These are phyloP conservation scores for Drosophila putrida DNA, from an alignment of 2,888 invertebrate species.

Conservation along the genomic window DNA sequence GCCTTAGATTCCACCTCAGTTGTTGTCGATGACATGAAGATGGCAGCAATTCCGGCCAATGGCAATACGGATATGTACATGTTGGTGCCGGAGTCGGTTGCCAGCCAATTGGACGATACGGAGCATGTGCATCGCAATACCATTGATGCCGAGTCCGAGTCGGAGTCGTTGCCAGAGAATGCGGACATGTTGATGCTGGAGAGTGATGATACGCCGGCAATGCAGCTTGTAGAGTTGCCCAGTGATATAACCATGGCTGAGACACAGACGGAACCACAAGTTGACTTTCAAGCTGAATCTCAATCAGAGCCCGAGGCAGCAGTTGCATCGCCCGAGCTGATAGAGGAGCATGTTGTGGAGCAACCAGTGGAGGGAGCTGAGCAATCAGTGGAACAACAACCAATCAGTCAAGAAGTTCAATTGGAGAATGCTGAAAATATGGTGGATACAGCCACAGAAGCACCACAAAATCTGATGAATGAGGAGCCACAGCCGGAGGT, in stretches of 20 bases:
- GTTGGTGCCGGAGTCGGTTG: conserved; percentile 73
- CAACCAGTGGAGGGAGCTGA: conserved; percentile 31
- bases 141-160: conserved; percentile 50
- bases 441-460: conserved; percentile 52
- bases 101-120: conserved; percentile 64
- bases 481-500: conserved; percentile 8
- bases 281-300: neutral
- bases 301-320: conserved; percentile 28
- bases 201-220: conserved; percentile 71
- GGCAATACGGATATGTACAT: conserved; percentile 75
- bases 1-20: conserved; percentile 36
- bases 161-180: conserved; percentile 37
- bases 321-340: conserved; percentile 46
- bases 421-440: conserved; percentile 52
- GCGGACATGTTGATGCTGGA: conserved; percentile 83
- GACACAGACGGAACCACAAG: conserved; percentile 31
- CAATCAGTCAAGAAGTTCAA: conserved; percentile 61
- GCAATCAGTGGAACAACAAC: neutral
- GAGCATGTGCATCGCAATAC: conserved; percentile 69
- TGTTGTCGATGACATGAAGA: conserved; percentile 77
- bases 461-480: conserved; percentile 9
- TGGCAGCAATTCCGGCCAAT: conserved; percentile 65
- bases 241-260: conserved; percentile 57
- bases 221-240: conserved; percentile 72
- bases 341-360: conserved; percentile 64